These are phyloP conservation scores for Aegypius monachus DNA, from an alignment of 2,113 vertebrate genomes.

Conservation along the genomic window DNA sequence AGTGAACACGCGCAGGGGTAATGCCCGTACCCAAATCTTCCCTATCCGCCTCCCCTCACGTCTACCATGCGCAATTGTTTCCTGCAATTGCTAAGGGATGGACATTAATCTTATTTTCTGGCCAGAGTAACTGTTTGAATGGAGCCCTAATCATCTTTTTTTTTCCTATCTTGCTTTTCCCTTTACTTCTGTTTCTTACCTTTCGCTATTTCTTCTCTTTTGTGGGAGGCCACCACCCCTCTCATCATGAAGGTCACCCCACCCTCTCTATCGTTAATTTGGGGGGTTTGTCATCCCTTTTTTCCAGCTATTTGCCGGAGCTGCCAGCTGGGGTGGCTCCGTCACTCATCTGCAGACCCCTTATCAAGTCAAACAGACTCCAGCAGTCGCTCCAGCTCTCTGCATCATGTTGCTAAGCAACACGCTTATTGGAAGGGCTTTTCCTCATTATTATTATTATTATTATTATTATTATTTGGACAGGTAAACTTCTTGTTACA, in stretches of 20 bases:
- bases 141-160: background rate
- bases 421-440: slow-evolving; percentile 40
- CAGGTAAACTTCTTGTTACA: slow-evolving; percentile 45
- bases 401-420: slow-evolving; percentile 70
- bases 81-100: background rate
- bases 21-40: background rate
- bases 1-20: background rate
- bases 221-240: background rate
- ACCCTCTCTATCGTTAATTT: background rate
- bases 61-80: background rate
- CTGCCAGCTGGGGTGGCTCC: background rate
- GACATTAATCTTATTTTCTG: background rate
- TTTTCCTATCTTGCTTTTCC: background rate
- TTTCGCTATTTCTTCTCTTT: background rate
- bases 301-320: background rate
- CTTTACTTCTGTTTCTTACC: background rate
- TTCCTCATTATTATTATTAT: slow-evolving; percentile 13
- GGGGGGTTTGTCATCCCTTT: background rate
- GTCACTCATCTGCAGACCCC: background rate
- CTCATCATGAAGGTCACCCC: background rate
- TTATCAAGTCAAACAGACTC: slow-evolving; percentile 39
- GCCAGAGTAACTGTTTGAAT: background rate
- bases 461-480: slow-evolving; percentile 24
- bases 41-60: background rate
- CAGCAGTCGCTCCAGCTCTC: slow-evolving; percentile 29